Evolutionary conservation across 1,140 invertebrate species (phyloP).

Genomic region (Papilio helenus): DNA sequence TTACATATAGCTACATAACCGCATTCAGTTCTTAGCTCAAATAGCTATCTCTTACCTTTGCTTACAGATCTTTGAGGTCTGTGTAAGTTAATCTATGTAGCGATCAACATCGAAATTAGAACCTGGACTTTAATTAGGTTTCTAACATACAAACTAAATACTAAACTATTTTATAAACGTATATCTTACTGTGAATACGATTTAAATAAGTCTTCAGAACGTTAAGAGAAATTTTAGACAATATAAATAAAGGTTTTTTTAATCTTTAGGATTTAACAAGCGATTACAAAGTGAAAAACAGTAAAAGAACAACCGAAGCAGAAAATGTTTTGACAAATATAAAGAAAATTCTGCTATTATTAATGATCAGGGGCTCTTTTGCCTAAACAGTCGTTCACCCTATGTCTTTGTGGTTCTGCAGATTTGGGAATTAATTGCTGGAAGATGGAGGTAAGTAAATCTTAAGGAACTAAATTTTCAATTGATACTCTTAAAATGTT

Average conservation of each 20-base stretch:
- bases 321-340: constrained; percentile 71
- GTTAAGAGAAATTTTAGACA: neutral
- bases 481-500: no score
- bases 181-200: neutral
- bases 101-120: neutral
- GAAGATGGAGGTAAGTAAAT: no score
- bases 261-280: neutral
- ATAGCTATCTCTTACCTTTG: constrained; percentile 5
- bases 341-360: constrained; percentile 58
- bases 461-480: no score
- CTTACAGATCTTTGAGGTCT: neutral
- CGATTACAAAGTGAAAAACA: constrained; percentile 41
- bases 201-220: neutral
- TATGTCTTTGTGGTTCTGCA: constrained; percentile 54
- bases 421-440: constrained; percentile 65
- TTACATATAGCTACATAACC: neutral
- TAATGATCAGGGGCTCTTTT: constrained; percentile 56
- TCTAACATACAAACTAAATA: neutral
- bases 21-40: neutral
- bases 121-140: neutral
- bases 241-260: neutral
- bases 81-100: neutral
- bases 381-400: constrained; percentile 53
- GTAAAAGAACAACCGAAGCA: constrained; percentile 50
- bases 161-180: neutral